Evolutionary conservation across 1,140 invertebrate genomes (phyloP).

Genomic region (Diabrotica undecimpunctata): DNA sequence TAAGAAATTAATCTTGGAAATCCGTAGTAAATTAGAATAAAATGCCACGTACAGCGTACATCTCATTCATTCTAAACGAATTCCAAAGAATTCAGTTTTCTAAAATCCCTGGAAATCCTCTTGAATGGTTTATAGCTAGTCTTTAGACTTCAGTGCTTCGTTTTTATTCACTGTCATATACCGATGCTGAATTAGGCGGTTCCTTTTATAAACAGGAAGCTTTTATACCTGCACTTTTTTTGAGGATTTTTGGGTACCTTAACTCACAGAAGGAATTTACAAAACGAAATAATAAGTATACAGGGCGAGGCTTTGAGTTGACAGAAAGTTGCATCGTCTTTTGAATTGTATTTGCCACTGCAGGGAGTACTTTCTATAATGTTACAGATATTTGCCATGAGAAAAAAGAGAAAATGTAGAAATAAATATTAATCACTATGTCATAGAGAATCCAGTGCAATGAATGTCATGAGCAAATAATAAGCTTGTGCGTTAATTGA

Average conservation of each 20-base stretch:
- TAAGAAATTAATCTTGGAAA: not conserved
- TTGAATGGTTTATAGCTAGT: not conserved
- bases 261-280: not conserved
- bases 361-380: too few species aligned
- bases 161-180: constrained; percentile 3
- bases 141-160: not conserved
- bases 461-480: too few species aligned
- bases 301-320: too few species aligned
- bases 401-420: too few species aligned
- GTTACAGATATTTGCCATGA: too few species aligned
- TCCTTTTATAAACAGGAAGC: constrained; percentile 1
- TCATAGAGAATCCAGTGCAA: too few species aligned
- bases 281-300: constrained; percentile 1
- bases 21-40: not conserved
- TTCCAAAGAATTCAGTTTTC: constrained; percentile 1
- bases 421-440: too few species aligned
- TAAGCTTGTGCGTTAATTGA: too few species aligned
- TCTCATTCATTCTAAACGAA: constrained; percentile 3
- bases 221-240: constrained; percentile 2
- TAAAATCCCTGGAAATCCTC: not conserved
- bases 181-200: not conserved
- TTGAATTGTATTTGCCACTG: too few species aligned
- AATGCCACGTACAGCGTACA: not conserved
- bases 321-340: too few species aligned
- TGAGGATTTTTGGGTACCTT: not conserved